Percentiles rank a stretch among this genome's conserved stretches.
These are phyloP conservation scores for Eretmocerus hayati DNA, from an alignment of 2,888 invertebrate genomes.

Conservation along the genomic window DNA sequence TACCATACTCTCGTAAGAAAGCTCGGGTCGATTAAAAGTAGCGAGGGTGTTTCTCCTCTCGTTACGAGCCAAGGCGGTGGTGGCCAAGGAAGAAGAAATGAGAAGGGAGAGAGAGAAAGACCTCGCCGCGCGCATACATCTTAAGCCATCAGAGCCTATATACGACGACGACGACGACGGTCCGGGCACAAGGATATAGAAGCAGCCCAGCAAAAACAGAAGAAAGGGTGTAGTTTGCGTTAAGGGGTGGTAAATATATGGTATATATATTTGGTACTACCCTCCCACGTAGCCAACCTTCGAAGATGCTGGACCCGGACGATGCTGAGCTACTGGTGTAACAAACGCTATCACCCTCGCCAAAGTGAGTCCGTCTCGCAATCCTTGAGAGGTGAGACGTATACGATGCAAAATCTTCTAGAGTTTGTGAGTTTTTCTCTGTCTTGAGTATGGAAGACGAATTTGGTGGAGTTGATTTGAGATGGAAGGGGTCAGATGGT, in stretches of 20 bases:
- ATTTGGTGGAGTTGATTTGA: background rate
- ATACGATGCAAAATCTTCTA: too few species aligned
- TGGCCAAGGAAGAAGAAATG: conserved; percentile 21
- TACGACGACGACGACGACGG: conserved; percentile 12
- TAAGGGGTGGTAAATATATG: conserved; percentile 22
- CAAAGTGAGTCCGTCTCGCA: too few species aligned
- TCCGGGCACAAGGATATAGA: background rate
- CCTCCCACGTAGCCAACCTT: too few species aligned
- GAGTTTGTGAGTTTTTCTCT: background rate
- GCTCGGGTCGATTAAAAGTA: conserved; percentile 49
- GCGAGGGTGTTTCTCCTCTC: conserved; percentile 49
- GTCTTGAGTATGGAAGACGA: background rate
- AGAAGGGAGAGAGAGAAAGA: conserved; percentile 14
- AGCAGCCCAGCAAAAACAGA: conserved; percentile 24
- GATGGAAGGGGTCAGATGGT: background rate
- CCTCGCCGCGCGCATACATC: conserved; percentile 5
- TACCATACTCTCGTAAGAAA: too few species aligned
- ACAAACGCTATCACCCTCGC: too few species aligned
- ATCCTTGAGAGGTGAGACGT: too few species aligned
- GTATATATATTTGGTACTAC: too few species aligned
- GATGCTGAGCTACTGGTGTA: too few species aligned
- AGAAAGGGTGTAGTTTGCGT: conserved; percentile 28
- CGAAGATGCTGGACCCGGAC: too few species aligned
- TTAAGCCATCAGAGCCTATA: too few species aligned
- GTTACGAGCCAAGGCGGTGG: conserved; percentile 35